Percentiles rank a stretch among this genome's conserved stretches.
These are phyloP conservation scores for Anoncus sp. DNA, from an alignment of 2,888 invertebrate genomes.

Conservation along the genomic window DNA sequence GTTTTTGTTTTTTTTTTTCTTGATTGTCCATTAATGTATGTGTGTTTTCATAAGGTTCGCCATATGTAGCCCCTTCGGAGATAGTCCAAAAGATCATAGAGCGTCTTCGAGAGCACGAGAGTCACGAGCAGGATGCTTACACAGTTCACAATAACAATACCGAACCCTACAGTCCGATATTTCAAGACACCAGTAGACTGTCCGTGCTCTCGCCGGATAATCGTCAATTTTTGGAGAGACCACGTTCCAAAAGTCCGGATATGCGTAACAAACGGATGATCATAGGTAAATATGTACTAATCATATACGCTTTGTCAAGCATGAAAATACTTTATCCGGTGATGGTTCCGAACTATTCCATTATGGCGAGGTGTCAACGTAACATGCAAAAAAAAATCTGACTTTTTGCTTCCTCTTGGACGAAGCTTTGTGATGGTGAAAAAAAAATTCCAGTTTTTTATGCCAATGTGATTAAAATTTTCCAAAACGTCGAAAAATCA, in stretches of 20 bases:
- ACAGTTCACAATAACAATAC: slow-evolving; percentile 66
- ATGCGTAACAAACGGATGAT: slow-evolving; percentile 82
- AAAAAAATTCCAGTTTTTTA: no score
- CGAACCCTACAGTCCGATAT: slow-evolving; percentile 65
- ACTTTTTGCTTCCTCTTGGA: no score
- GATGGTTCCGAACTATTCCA: no score
- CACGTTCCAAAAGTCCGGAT: slow-evolving; percentile 81
- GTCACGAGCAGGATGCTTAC: slow-evolving; percentile 77
- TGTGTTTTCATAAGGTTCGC: slow-evolving; percentile 86
- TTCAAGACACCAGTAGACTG: slow-evolving; percentile 73
- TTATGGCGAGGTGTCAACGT: no score
- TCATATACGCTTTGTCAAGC: no score
- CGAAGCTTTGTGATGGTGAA: no score
- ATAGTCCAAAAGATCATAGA: slow-evolving; percentile 93
- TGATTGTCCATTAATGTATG: slow-evolving; percentile 40
- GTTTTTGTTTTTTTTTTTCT: slow-evolving; percentile 34
- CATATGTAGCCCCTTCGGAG: slow-evolving; percentile 91
- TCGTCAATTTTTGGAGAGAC: slow-evolving; percentile 79
- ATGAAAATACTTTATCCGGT: no score
- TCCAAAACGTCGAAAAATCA: no score
- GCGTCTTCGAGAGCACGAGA: slow-evolving; percentile 83
- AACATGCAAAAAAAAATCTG: no score
- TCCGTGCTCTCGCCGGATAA: slow-evolving; percentile 81
- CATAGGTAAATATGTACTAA: slow-evolving; percentile 78
- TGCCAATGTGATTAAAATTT: no score